A percentile compares a stretch with the other conserved stretches of the same genome.
phyloP scores from a whole-genome alignment of 2,888 invertebrate genomes.

The Caenorhabditis panamensis region DNA sequence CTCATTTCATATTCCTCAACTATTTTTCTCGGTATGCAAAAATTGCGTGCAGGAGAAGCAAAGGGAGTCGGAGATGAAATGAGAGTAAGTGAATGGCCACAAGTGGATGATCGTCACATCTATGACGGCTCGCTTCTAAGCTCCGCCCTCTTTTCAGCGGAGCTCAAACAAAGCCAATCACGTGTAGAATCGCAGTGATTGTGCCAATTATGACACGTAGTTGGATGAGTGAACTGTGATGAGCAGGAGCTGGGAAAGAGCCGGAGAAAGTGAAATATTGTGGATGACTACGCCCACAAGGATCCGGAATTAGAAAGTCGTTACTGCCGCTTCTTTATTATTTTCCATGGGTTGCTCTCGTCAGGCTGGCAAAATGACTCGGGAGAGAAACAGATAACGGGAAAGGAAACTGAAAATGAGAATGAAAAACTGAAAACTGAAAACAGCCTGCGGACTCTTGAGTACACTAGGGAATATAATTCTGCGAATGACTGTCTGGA shows the following conservation, averaged over 20 bases:
- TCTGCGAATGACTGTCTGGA: neutral
- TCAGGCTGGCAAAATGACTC: constrained; percentile 20
- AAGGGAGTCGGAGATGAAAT: constrained; percentile 3
- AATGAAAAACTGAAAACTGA: neutral
- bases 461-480: neutral
- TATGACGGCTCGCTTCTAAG: neutral
- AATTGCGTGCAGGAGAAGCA: constrained; percentile 1
- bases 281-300: constrained; percentile 23
- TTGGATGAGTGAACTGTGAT: neutral
- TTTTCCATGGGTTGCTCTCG: constrained; percentile 29
- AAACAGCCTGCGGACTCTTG: constrained; percentile 26
- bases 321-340: constrained; percentile 36
- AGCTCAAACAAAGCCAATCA: constrained; percentile 44
- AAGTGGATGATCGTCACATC: neutral
- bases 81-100: constrained; percentile 1
- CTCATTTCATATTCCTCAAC: constrained; percentile 45
- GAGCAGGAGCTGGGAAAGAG: neutral
- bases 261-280: constrained; percentile 18
- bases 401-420: neutral
- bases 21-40: constrained; percentile 21
- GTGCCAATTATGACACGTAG: constrained; percentile 36
- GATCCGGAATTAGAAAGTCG: constrained; percentile 54
- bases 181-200: constrained; percentile 41
- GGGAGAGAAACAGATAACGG: constrained; percentile 1
- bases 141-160: constrained; percentile 27